Conservation (phyloP, 2,113 vertebrate species). For the Synodontis membranacea region DNA sequence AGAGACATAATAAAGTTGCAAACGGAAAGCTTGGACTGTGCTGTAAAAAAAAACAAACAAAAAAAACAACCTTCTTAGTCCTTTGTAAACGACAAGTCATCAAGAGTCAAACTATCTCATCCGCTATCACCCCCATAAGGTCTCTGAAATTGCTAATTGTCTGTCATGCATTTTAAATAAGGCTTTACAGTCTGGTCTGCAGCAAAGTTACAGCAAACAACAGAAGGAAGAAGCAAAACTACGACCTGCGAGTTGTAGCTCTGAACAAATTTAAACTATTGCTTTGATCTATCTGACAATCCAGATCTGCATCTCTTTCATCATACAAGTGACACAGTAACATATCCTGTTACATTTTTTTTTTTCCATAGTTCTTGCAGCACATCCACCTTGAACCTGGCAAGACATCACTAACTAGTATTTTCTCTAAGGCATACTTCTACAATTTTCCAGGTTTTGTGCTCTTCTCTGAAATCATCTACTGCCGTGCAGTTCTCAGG, state of each 20-base stretch:
- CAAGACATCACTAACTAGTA: conserved; percentile 68
- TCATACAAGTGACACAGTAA: not conserved
- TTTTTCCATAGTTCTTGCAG: conserved; percentile 29
- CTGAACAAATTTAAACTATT: conserved; percentile 52
- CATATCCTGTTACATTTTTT: not conserved
- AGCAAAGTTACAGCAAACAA: conserved; percentile 54
- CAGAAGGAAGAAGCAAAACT: conserved; percentile 46
- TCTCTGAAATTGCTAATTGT: conserved; percentile 63
- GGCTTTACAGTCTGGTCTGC: conserved; percentile 69
- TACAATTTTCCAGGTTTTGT: conserved; percentile 72
- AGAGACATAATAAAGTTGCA: conserved; percentile 20
- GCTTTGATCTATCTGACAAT: conserved; percentile 29
- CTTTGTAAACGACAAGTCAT: conserved; percentile 17
- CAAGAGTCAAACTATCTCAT: conserved; percentile 58
- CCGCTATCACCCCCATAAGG: conserved; percentile 59
- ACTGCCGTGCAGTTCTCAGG: conserved; percentile 59
- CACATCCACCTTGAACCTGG: conserved; percentile 54
- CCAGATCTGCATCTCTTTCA: conserved; percentile 7
- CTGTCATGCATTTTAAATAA: conserved; percentile 69
- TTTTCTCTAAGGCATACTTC: conserved; percentile 74
- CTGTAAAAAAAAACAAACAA: conserved; percentile 11
- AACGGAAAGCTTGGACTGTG: conserved; percentile 28
- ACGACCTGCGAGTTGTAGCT: conserved; percentile 54
- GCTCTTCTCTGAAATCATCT: conserved; percentile 73
- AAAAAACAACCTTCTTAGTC: not conserved